These are phyloP conservation scores for Campaea margaritaria DNA, from an alignment of 2,888 invertebrate species.

Conservation along the genomic window DNA sequence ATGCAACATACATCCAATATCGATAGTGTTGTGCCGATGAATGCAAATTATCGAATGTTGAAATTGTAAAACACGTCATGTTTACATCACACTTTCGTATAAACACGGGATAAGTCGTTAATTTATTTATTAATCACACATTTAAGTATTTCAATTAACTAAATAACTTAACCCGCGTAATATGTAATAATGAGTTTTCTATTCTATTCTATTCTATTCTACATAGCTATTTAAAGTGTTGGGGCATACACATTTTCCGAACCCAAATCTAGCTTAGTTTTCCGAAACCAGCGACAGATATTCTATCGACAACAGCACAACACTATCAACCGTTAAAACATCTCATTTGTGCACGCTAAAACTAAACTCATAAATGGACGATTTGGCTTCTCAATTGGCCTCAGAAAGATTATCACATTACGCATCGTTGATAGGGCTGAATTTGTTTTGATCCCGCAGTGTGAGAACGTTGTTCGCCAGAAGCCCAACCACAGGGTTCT, in stretches of 20 bases:
- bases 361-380: conserved; percentile 53
- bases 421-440: conserved; percentile 70
- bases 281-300: not conserved
- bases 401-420: conserved; percentile 29
- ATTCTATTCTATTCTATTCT: no score
- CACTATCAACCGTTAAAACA: conserved; percentile 28
- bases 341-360: conserved; percentile 34
- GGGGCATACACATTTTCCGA: no score
- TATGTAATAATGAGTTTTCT: no score
- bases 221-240: no score
- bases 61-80: no score
- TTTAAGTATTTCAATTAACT: no score
- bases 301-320: conserved; percentile 14
- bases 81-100: no score
- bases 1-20: conserved; percentile 39
- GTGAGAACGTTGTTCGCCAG: conserved; percentile 69
- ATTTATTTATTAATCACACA: no score
- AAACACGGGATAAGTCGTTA: no score
- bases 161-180: no score
- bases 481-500: conserved; percentile 81
- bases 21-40: conserved; percentile 15
- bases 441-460: conserved; percentile 65
- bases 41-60: not conserved
- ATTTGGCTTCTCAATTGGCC: conserved; percentile 69
- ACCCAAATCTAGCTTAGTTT: not conserved